Base-by-base conservation (phyloP, 37 sponge, comb jelly and placozoan species). In the Ianthella basta region DNA sequence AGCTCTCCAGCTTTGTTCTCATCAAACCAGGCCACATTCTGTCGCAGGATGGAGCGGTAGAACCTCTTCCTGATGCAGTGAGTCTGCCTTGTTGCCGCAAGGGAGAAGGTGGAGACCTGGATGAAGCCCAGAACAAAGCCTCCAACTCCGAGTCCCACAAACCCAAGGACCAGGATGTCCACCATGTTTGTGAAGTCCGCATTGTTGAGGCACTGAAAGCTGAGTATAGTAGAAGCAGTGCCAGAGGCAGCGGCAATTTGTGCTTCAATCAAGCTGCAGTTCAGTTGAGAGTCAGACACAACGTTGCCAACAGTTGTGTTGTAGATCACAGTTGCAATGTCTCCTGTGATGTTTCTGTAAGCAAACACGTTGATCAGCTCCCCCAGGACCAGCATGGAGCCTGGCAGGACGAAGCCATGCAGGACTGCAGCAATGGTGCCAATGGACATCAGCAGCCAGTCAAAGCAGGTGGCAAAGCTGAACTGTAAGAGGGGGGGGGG, bases 11-110 rank as follows among this genome's bases (percentile, higher is more conserved):
- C 84, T 19, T 88, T 44, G 50, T 89, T 89, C 29, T 82, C 81
- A 80, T 97, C 98, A 87, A 95, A 97, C 94, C 91, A 97, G 0
- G 91, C 90, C 61, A 95, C 84, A 55, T 97, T 83, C 88, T 94
- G 96, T 44, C 88, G 74, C 72, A 95, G 77, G 36, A 95, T 82
- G 25, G 96, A 82, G 20, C 68, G 70, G 59, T 84, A 95, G 56
- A 81, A 84, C 15, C 34, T 32, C 64, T 82, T 67, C 18, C 96
- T 64, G n/a, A 95, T 90, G 63, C 90, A 83, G 53, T 87, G 81
- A 50, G 87, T 78, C 82, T 93, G 94, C 24, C 87, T 82, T 79
- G 87, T 87, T 53, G 85, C 84, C 15, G 94, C 87, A 36, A 67
- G 38, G 39, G 90, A 91, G 84, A 87, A 89, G 82, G 87, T 72